Evolutionary conservation across 2,888 invertebrate genomes (phyloP).

Genomic region (Aphrophora alni): DNA sequence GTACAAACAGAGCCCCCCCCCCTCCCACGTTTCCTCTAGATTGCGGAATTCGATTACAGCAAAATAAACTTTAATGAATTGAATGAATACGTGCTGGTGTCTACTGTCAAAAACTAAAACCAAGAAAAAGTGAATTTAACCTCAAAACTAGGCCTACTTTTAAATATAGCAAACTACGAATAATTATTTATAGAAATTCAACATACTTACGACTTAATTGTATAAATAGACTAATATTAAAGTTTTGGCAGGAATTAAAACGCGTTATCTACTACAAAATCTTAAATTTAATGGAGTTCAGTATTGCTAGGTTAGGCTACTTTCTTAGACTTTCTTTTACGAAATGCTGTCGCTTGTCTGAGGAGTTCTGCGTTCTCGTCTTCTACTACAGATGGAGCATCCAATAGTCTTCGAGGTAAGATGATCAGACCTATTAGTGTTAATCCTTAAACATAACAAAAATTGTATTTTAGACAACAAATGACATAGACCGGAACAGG

Average conservation of each 20-base stretch:
- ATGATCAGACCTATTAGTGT: slow-evolving; percentile 73
- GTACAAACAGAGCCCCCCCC: too few relatives aligned
- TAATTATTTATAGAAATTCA: background rate
- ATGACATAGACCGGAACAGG: too few relatives aligned
- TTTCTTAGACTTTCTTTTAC: slow-evolving; percentile 58
- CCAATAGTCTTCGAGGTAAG: slow-evolving; percentile 71
- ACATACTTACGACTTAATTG: background rate
- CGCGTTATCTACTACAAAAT: background rate
- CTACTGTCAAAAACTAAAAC: background rate
- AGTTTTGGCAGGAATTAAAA: background rate
- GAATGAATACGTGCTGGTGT: too few relatives aligned
- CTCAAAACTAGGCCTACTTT: background rate
- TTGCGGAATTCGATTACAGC: background rate
- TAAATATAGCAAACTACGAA: background rate
- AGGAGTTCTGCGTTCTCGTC: slow-evolving; percentile 74
- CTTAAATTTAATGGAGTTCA: background rate
- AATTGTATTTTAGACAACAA: too few relatives aligned
- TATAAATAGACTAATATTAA: background rate
- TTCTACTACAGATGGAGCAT: slow-evolving; percentile 66
- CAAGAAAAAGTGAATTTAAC: background rate
- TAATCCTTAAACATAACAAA: slow-evolving; percentile 62
- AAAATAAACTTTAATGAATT: background rate
- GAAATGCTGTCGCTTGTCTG: slow-evolving; percentile 68
- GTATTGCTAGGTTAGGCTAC: slow-evolving; percentile 22
- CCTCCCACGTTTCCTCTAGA: too few relatives aligned